Evolutionary conservation across 2,113 vertebrate genomes (phyloP).

Genomic region (Lophotis ruficrista): DNA sequence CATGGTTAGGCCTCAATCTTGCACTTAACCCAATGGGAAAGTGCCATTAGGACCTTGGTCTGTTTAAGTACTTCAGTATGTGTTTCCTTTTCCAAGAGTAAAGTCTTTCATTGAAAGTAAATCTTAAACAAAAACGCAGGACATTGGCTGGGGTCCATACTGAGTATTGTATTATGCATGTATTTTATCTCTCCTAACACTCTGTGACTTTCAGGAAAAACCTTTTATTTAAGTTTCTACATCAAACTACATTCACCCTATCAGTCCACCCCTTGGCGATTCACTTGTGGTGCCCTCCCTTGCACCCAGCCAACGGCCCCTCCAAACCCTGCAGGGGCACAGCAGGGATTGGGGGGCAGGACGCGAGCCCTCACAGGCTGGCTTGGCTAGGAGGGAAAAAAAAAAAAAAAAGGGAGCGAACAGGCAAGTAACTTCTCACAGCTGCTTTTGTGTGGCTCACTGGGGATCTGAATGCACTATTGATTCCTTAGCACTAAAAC

Average conservation of each 20-base stretch:
- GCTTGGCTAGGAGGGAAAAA: no score
- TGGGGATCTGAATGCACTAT: constrained; percentile 42
- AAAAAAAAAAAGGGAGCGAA: neutral
- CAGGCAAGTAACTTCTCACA: constrained; percentile 31
- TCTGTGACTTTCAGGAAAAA: neutral
- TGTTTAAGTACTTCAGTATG: neutral
- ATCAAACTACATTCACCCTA: neutral
- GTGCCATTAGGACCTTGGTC: neutral
- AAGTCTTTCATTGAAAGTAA: neutral
- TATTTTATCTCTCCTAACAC: neutral
- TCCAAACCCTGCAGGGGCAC: neutral
- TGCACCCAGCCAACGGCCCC: neutral
- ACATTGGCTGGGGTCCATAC: neutral
- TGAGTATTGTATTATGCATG: neutral
- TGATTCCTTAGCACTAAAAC: constrained; percentile 31
- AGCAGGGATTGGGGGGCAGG: neutral
- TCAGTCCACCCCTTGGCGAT: neutral
- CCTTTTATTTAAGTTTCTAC: neutral
- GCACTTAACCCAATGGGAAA: neutral
- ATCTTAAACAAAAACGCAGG: neutral
- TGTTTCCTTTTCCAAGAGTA: neutral
- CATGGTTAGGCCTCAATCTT: neutral
- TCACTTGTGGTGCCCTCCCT: neutral
- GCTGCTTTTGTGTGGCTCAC: constrained; percentile 47
- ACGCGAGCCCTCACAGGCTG: neutral